Evolutionary conservation across 1,140 invertebrate species (phyloP), one percentile per base, ranked within the genome.

Genomic region (Stenopsyche tienmushanensis): DNA sequence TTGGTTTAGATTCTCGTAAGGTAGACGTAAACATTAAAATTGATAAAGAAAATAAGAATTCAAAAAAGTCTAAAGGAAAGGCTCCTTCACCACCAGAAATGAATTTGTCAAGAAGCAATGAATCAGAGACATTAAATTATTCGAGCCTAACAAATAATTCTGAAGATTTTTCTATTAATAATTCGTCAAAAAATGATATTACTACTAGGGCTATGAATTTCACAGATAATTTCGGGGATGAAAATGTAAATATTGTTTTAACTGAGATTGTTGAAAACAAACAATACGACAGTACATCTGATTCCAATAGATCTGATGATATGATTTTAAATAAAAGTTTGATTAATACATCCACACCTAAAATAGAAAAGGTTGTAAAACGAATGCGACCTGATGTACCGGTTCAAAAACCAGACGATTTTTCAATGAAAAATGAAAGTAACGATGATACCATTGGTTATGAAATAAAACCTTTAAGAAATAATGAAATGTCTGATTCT

Each of bases 61-160:
- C 78, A 2, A 87, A 87, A 62, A 88, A 85, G 71, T 84, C 83
- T 18, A 90, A 90, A 72, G 84, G 88, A 1, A 90, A 89, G 78
- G 88, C 89, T 9, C 89, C 89, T 1, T 84, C 83, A 0, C 88
- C 88, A 1, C 87, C 88, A 8, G 79, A 78, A 25, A 67, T 66
- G 7, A 74, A 76, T 24, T 75, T 74, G 71, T 77, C 76, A 66
- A 76, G 76, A 69, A 17, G 49, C 26, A 23, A 26, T 18, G 5
- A 9, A 18, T 0, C 25, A 18, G 64, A 71, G 45, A 60, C 42
- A 45, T 66, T 60, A 8, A 52, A 47, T 47, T 57, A 70, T 54
- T 64, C 52, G 18, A 49, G 69, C 17, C 18, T 50, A 15, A 45
- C 58, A 3, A 55, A 45, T 34, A 50, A 15, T 15, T 66, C 58